Evolutionary conservation across 2,888 invertebrate genomes (phyloP), one percentile per base, ranked within the genome.

Genomic region (Pristionchus maxplancki): DNA sequence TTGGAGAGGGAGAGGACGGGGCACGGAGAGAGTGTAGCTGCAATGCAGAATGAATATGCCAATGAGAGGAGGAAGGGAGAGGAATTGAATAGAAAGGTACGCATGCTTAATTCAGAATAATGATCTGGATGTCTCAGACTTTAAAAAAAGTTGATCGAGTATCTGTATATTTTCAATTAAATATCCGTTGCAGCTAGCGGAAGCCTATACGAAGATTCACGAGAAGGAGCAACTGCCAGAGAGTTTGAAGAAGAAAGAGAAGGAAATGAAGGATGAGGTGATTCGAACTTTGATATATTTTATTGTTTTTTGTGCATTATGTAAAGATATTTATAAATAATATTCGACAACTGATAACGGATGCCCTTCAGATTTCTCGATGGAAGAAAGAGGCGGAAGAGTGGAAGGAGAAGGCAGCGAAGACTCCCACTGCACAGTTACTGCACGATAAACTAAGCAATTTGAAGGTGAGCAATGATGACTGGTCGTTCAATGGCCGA

Each of bases 1-100:
- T 96, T 97, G 88, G 97, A 97, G 95, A 97, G 96, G 92, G 97
- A 97, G 94, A 96, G 97, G 89, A 96, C 96, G 88, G 97, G 97
- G 94, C 96, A 97, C 95, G 96, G 96, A 89, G 96, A 97, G 34
- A 97, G 97, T 96, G 96, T 97, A 92, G 96, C 97, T 92, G 97
- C 97, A 95, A 95, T 97, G 15, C 97, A 97, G 94, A 96, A 96
- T 93, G 96, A 97, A 88, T 95, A 97, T 87, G 96, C 96, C 34
- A 96, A 96, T 89, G 97, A 97, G 94, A 96, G 97, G 44, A 96
- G 96, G 91, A 96, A 96, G 0, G 97, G 97, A 94, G 97, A 97
- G 94, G 96, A 96, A 90, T 95, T 97, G 9, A 97, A 97, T 95
- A 95, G 96, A 92, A 96, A 96, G 95, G 95, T 95, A 89, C 31